Evolutionary conservation across 2,113 vertebrate genomes (phyloP).

Genomic region (Meriones unguiculatus): DNA sequence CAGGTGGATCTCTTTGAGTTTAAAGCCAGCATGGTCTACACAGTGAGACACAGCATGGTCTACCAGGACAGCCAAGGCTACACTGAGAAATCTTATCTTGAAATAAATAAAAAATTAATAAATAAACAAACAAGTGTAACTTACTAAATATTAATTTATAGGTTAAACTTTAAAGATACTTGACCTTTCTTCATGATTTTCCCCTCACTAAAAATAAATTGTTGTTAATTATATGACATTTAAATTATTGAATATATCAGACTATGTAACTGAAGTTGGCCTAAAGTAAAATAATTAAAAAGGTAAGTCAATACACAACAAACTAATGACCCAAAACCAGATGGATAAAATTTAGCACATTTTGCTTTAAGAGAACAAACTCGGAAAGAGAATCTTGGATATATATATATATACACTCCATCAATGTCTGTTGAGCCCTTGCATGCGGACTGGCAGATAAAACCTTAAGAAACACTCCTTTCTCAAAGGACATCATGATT

Average conservation of each 20-base stretch:
- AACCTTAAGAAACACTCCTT: neutral
- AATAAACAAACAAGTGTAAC: neutral
- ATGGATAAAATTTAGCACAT: neutral
- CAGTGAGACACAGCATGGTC: too few relatives aligned
- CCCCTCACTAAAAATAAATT: neutral
- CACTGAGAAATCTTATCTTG: too few relatives aligned
- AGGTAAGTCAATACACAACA: neutral
- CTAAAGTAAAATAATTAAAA: neutral
- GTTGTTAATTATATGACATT: neutral
- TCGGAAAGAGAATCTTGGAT: neutral
- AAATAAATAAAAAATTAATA: too few relatives aligned
- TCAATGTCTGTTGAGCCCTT: neutral
- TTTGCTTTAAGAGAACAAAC: neutral
- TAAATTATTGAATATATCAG: neutral
- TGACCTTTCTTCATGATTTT: neutral
- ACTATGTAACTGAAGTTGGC: neutral
- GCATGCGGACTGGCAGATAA: neutral
- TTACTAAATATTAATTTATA: constrained; percentile 35
- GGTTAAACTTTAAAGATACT: neutral
- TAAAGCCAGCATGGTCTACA: too few relatives aligned
- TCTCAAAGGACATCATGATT: constrained; percentile 1
- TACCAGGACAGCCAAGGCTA: too few relatives aligned
- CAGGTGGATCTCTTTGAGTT: too few relatives aligned
- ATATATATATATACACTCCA: neutral
- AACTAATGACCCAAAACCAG: neutral